phyloP scores from a whole-genome alignment of 2,888 invertebrate species.

The Eupithecia subumbrata region DNA sequence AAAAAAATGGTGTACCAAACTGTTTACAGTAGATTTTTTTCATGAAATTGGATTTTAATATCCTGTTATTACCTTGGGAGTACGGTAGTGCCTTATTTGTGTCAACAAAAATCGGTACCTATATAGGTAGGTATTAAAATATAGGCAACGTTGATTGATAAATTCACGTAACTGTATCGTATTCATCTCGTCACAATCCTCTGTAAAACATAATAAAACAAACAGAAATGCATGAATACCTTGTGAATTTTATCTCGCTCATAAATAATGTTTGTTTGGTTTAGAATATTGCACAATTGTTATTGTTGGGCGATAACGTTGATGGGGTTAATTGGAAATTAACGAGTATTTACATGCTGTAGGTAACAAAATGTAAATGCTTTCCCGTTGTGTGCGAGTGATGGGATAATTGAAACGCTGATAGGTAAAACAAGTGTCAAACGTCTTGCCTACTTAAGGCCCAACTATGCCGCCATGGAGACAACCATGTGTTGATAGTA shows the following conservation, averaged over 20 bases:
- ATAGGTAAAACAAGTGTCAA: background rate
- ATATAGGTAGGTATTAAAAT: background rate
- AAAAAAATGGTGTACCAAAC: no score
- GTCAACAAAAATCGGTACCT: background rate
- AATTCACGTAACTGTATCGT: background rate
- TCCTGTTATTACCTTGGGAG: no score
- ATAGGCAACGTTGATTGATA: background rate
- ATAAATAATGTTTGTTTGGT: slow-evolving; percentile 35
- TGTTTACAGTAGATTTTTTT: background rate
- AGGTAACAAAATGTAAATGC: background rate
- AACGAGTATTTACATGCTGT: background rate
- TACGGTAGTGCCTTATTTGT: no score
- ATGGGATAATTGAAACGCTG: background rate
- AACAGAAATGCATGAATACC: slow-evolving; percentile 9
- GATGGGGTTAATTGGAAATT: slow-evolving; percentile 26
- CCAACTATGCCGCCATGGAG: no score
- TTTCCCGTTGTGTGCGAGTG: background rate
- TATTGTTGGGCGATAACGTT: slow-evolving; percentile 28
- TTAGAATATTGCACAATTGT: slow-evolving; percentile 35
- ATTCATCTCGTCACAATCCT: background rate
- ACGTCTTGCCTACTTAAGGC: no score
- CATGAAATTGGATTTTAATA: background rate
- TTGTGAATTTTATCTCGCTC: slow-evolving; percentile 27
- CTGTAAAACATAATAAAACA: slow-evolving; percentile 4
- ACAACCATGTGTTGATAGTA: background rate